Evolutionary conservation across 2,113 vertebrate species (phyloP).

Genomic region (Pedionomus torquatus): DNA sequence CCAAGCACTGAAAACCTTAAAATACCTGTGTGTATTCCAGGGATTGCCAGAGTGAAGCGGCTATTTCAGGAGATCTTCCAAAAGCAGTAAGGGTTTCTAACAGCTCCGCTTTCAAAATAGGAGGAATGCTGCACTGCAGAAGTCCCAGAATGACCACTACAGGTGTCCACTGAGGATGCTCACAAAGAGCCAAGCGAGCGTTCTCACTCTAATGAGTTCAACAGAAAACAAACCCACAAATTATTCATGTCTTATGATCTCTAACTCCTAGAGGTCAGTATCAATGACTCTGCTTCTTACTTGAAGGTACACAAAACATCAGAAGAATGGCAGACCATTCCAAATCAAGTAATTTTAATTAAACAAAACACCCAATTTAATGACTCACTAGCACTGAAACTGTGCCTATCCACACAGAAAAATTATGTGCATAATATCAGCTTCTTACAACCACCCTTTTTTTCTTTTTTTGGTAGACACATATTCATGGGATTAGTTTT

Average conservation of each 20-base stretch:
- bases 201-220: conserved; percentile 87
- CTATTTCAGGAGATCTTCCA: conserved; percentile 94
- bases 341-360: not conserved
- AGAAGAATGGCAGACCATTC: not conserved
- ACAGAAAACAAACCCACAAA: not conserved
- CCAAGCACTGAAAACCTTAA: not conserved
- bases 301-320: not conserved
- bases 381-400: not conserved
- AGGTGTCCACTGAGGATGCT: conserved; percentile 97
- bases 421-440: not conserved
- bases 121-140: conserved; percentile 93
- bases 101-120: conserved; percentile 90
- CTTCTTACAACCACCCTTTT: not conserved
- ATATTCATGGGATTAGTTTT: not conserved
- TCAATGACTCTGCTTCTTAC: not conserved
- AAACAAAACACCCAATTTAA: not conserved
- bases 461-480: not conserved
- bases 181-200: conserved; percentile 92
- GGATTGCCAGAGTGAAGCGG: conserved; percentile 96
- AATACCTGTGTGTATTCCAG: conserved; percentile 95
- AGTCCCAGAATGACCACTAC: conserved; percentile 94
- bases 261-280: not conserved
- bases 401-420: not conserved
- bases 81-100: conserved; percentile 90
- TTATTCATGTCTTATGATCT: not conserved